These are phyloP conservation scores for Sarcophaga bullata DNA, from an alignment of 1,140 invertebrate species.

Conservation along the genomic window DNA sequence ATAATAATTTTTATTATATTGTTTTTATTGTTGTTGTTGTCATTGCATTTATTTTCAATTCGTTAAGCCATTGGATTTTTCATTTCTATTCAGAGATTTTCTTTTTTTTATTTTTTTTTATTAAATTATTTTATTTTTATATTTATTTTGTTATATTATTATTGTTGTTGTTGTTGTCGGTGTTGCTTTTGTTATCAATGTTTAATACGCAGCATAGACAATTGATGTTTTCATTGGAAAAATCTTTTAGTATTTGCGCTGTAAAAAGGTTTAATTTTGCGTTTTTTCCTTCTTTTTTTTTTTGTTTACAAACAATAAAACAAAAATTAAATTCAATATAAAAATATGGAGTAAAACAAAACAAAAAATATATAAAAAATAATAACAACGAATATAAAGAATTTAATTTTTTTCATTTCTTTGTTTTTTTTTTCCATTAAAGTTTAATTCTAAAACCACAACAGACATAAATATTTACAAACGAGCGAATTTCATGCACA, in stretches of 20 bases:
- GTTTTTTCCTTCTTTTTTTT: too few species aligned
- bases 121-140: not conserved
- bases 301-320: too few species aligned
- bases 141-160: not conserved
- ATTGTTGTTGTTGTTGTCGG: not conserved
- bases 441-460: slow-evolving; percentile 6
- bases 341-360: not conserved
- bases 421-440: not conserved
- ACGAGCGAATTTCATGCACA: not conserved
- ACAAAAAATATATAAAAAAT: not conserved
- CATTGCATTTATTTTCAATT: too few species aligned
- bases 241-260: not conserved
- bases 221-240: slow-evolving; percentile 16
- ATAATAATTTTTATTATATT: too few species aligned
- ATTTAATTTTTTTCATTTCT: slow-evolving; percentile 25
- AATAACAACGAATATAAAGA: not conserved
- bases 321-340: too few species aligned
- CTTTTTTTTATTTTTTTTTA: too few species aligned
- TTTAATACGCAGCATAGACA: not conserved
- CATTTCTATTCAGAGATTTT: too few species aligned
- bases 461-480: slow-evolving; percentile 8
- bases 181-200: not conserved
- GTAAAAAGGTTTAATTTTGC: too few species aligned
- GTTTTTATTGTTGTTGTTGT: too few species aligned
- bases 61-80: too few species aligned